Evolutionary conservation across 2,888 invertebrate species (phyloP).

Genomic region (Ormyrus rosae): DNA sequence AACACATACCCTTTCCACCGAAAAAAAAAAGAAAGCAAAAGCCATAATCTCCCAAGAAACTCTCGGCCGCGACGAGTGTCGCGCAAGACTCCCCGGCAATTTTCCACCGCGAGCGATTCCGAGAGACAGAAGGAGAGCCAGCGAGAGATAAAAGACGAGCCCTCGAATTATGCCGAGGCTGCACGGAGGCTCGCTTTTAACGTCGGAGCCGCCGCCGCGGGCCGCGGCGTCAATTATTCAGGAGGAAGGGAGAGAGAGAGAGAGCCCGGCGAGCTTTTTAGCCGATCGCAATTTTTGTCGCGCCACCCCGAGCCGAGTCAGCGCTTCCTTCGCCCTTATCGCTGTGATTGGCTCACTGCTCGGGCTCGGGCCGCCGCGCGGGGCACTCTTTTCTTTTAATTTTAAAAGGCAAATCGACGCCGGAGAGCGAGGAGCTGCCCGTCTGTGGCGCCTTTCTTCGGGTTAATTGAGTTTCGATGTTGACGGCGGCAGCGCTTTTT

Average conservation of each 20-base stretch:
- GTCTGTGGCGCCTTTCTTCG: background rate
- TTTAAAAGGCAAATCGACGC: background rate
- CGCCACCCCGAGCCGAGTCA: slow-evolving; percentile 10
- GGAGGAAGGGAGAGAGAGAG: background rate
- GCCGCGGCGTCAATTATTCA: slow-evolving; percentile 46
- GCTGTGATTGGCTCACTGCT: slow-evolving; percentile 11
- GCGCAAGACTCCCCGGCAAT: background rate
- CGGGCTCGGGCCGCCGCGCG: background rate
- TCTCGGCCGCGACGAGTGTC: no score
- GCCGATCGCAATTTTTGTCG: slow-evolving; percentile 26
- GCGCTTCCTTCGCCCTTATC: slow-evolving; percentile 29
- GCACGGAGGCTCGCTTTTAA: slow-evolving; percentile 17
- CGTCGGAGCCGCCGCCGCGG: slow-evolving; percentile 23
- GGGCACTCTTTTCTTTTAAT: slow-evolving; percentile 20
- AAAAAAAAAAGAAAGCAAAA: no score
- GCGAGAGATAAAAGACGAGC: slow-evolving; percentile 8
- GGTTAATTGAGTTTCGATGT: background rate
- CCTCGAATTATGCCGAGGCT: slow-evolving; percentile 33
- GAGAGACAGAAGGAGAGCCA: no score
- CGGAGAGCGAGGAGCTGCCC: no score
- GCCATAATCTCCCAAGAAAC: no score
- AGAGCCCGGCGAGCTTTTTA: slow-evolving; percentile 9
- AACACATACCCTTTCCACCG: no score
- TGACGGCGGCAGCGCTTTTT: no score
- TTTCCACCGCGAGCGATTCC: background rate